Conservation (phyloP, 2,888 invertebrate species). For the Drosophila monieri region DNA sequence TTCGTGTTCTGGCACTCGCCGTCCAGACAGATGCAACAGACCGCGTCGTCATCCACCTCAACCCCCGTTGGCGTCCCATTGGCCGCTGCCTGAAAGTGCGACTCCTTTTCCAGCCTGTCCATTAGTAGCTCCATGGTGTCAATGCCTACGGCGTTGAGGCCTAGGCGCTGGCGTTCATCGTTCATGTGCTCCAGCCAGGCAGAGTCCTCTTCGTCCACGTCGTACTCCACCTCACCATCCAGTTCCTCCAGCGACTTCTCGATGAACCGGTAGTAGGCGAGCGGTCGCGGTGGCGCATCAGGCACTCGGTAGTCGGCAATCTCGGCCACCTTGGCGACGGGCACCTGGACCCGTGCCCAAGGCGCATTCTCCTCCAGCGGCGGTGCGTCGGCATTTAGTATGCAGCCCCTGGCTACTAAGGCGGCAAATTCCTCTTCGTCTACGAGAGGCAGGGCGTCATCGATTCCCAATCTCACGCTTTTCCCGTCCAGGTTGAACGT, state of each 20-base stretch:
- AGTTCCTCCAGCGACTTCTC: slow-evolving; percentile 97
- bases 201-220: slow-evolving; percentile 98
- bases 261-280: slow-evolving; percentile 96
- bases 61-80: slow-evolving; percentile 89
- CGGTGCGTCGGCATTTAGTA: slow-evolving; percentile 80
- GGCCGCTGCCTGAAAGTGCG: slow-evolving; percentile 93
- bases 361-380: slow-evolving; percentile 81
- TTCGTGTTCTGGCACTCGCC: slow-evolving; percentile 99
- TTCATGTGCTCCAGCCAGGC: slow-evolving; percentile 97
- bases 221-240: slow-evolving; percentile 97
- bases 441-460: slow-evolving; percentile 89
- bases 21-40: slow-evolving; percentile 99
- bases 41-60: slow-evolving; percentile 98
- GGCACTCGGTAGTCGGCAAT: slow-evolving; percentile 91
- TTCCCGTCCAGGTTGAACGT: slow-evolving; percentile 94
- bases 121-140: slow-evolving; percentile 97
- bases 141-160: slow-evolving; percentile 91
- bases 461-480: slow-evolving; percentile 87
- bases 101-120: slow-evolving; percentile 99
- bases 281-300: slow-evolving; percentile 93
- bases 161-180: slow-evolving; percentile 90
- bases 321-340: slow-evolving; percentile 89
- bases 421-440: slow-evolving; percentile 87
- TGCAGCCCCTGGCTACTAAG: slow-evolving; percentile 81
- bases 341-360: slow-evolving; percentile 86